A percentile compares a stretch with the other conserved stretches of the same genome.
Evolutionary conservation across 2,113 vertebrate species (phyloP).

Genomic region (Microtus pennsylvanicus): DNA sequence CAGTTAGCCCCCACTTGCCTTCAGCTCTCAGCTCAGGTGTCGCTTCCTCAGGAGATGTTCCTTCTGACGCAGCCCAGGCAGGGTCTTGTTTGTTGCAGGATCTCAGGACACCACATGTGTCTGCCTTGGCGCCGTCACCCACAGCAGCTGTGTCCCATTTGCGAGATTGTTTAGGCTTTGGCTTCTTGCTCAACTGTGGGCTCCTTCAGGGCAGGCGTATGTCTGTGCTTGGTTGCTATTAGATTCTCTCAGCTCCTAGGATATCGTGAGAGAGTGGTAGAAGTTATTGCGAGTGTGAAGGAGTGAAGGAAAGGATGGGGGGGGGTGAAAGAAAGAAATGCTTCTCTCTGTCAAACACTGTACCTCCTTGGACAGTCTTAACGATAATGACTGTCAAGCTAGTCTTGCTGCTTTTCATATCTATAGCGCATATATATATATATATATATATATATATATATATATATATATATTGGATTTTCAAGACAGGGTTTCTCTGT

Average conservation of each 20-base stretch:
- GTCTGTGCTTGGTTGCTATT: background rate
- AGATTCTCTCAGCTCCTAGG: background rate
- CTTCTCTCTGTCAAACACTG: slow-evolving; percentile 1
- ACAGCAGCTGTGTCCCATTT: background rate
- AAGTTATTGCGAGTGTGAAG: background rate
- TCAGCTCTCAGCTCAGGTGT: background rate
- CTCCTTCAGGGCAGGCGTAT: background rate
- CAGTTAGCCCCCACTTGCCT: background rate
- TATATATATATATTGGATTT: too few species aligned
- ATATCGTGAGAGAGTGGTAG: background rate
- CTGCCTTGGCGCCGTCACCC: background rate
- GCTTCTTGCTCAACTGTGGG: background rate
- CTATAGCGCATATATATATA: background rate
- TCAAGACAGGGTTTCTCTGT: too few species aligned
- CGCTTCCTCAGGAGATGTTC: background rate
- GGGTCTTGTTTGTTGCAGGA: background rate
- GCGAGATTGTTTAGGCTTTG: background rate
- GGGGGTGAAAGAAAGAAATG: background rate
- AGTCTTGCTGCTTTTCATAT: background rate
- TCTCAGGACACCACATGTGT: background rate
- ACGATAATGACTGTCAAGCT: background rate
- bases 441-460: too few species aligned
- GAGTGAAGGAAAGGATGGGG: background rate
- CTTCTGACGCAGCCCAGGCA: background rate
- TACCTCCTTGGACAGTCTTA: background rate